Evolutionary conservation across 2,113 vertebrate genomes (phyloP).

Genomic region (Entomyzon cyanotis): DNA sequence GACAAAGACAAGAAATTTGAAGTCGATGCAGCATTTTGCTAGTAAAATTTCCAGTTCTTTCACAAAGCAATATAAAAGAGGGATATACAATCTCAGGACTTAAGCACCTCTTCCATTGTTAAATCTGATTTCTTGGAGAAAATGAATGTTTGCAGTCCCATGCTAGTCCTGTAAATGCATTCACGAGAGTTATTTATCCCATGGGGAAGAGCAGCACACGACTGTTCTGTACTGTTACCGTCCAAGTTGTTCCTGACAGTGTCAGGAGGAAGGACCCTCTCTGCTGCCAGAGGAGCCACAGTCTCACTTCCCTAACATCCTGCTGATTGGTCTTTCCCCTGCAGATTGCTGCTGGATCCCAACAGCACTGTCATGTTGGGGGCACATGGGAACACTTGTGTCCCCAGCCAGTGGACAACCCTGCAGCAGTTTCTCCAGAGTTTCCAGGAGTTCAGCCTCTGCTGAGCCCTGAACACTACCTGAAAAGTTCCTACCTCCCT

Average conservation of each 20-base stretch:
- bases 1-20: not conserved
- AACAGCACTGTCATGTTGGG: not conserved
- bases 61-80: not conserved
- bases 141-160: not conserved
- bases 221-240: not conserved
- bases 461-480: not conserved
- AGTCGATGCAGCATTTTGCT: rapidly evolving
- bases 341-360: not conserved
- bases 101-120: not conserved
- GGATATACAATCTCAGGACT: not conserved
- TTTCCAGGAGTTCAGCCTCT: not conserved
- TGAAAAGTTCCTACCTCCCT: not conserved
- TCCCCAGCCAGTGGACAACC: not conserved
- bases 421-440: not conserved
- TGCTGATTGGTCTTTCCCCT: not conserved
- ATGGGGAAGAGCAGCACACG: not conserved
- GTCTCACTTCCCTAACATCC: not conserved
- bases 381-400: not conserved
- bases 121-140: not conserved
- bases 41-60: not conserved
- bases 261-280: not conserved
- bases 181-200: not conserved
- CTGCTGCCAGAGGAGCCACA: not conserved
- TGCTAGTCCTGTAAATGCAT: not conserved
- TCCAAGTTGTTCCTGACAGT: not conserved